Evolutionary conservation across 2,797 vertebrate genomes (phyloP).

Genomic region (Diceros bicornis): DNA sequence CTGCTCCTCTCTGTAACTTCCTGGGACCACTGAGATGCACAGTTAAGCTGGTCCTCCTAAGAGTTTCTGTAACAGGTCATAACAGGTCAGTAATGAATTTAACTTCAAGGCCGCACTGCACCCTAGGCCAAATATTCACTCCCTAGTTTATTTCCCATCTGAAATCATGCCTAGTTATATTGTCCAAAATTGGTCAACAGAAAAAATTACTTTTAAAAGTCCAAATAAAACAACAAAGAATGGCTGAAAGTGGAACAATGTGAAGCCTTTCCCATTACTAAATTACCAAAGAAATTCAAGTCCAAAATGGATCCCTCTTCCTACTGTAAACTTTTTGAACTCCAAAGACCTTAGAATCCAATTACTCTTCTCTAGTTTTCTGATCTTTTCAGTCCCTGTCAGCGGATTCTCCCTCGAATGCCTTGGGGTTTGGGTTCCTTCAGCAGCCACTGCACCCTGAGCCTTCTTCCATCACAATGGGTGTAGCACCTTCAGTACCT

Average conservation of each 20-base stretch:
- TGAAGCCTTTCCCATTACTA: conserved; percentile 52
- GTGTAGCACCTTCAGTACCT: background rate
- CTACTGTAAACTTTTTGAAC: background rate
- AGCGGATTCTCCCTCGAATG: conserved; percentile 4
- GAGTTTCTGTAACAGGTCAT: conserved; percentile 43
- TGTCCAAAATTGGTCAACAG: conserved; percentile 59
- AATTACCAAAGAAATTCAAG: conserved; percentile 52
- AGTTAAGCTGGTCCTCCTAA: conserved; percentile 19
- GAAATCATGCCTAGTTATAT: conserved; percentile 57
- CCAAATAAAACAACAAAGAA: conserved; percentile 65
- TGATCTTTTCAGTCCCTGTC: background rate
- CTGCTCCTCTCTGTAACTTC: conserved; percentile 37
- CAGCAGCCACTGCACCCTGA: background rate
- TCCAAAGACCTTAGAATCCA: conserved; percentile 25
- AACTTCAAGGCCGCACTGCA: conserved; percentile 41
- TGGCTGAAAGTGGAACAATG: conserved; percentile 22
- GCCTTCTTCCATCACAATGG: background rate
- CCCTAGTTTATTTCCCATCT: conserved; percentile 48
- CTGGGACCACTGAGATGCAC: conserved; percentile 1
- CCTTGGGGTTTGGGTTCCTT: background rate
- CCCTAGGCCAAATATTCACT: conserved; percentile 52
- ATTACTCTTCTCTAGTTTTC: background rate
- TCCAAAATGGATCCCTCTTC: conserved; percentile 45
- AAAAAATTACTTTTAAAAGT: conserved; percentile 57
- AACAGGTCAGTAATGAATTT: conserved; percentile 42